Evolutionary conservation across 2,888 invertebrate species (phyloP).

Genomic region (Epirrhoe tristata): DNA sequence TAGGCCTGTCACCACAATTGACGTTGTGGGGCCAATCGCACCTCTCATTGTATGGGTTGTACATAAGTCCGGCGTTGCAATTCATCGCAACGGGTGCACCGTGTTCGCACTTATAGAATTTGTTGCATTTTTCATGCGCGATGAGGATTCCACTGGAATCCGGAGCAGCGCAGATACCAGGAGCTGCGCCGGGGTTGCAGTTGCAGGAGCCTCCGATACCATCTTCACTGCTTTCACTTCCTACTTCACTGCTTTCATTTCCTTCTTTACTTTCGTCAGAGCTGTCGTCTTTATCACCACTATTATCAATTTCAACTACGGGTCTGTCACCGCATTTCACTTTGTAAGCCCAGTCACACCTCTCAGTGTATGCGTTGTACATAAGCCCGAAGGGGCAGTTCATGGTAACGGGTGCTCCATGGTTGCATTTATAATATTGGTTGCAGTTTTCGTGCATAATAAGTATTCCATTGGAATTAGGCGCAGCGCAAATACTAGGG

Average conservation of each 20-base stretch:
- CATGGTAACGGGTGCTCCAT: conserved; percentile 45
- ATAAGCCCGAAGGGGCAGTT: conserved; percentile 45
- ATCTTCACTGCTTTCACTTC: background rate
- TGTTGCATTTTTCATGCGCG: conserved; percentile 56
- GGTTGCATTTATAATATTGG: conserved; percentile 54
- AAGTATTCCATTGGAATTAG: conserved; percentile 49
- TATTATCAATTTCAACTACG: conserved; percentile 22
- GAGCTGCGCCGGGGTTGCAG: conserved; percentile 51
- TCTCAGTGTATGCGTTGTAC: conserved; percentile 48
- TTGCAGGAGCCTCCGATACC: conserved; percentile 41
- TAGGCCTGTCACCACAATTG: conserved; percentile 49
- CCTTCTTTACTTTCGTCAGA: conserved; percentile 12
- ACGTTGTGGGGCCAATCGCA: conserved; percentile 59
- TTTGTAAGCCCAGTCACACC: conserved; percentile 56
- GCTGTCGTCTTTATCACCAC: too few species aligned
- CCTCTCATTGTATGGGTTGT: conserved; percentile 46
- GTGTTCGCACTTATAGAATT: conserved; percentile 54
- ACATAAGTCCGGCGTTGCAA: conserved; percentile 47
- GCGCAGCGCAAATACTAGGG: conserved; percentile 45
- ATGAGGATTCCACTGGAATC: conserved; percentile 50
- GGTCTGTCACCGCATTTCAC: conserved; percentile 57
- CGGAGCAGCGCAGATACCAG: conserved; percentile 45
- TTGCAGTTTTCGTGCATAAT: conserved; percentile 57
- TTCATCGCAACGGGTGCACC: conserved; percentile 44
- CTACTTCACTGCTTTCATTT: conserved; percentile 1